Percentiles rank a stretch among this genome's conserved stretches.
These are phyloP conservation scores for Lepus townsendii DNA, from an alignment of 2,797 vertebrate genomes.

Conservation along the genomic window DNA sequence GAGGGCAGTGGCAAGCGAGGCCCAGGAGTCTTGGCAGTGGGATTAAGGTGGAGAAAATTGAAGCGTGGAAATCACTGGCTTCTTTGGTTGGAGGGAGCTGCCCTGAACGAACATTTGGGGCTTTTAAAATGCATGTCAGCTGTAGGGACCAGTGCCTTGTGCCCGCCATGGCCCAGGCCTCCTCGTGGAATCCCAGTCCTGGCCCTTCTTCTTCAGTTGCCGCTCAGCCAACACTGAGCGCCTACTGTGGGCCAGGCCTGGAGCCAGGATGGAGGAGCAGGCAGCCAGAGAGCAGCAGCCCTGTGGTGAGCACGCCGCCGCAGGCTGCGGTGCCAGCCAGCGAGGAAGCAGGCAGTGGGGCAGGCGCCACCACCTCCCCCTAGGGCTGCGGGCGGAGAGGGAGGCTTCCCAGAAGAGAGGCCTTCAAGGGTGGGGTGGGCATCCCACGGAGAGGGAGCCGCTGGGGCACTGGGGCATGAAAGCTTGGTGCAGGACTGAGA, in stretches of 20 bases:
- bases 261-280: slow-evolving; percentile 71
- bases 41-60: slow-evolving; percentile 79
- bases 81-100: slow-evolving; percentile 75
- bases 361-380: slow-evolving; percentile 4
- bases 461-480: background rate
- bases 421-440: background rate
- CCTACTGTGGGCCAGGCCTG: slow-evolving; percentile 82
- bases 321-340: slow-evolving; percentile 70
- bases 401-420: background rate
- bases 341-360: slow-evolving; percentile 5
- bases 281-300: slow-evolving; percentile 77
- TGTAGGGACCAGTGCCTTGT: slow-evolving; percentile 63
- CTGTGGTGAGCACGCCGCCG: slow-evolving; percentile 64
- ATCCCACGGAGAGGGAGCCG: background rate
- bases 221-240: slow-evolving; percentile 75
- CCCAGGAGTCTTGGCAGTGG: slow-evolving; percentile 72
- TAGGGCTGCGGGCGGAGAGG: background rate
- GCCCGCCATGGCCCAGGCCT: slow-evolving; percentile 50
- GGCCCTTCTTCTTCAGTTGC: slow-evolving; percentile 34
- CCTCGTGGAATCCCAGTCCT: slow-evolving; percentile 61
- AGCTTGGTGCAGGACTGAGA: background rate
- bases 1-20: slow-evolving; percentile 40
- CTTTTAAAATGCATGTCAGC: slow-evolving; percentile 81
- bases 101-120: slow-evolving; percentile 79
- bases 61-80: slow-evolving; percentile 80